Evolutionary conservation across 2,797 vertebrate species (phyloP).

Genomic region (Rhynchonycteris naso): DNA sequence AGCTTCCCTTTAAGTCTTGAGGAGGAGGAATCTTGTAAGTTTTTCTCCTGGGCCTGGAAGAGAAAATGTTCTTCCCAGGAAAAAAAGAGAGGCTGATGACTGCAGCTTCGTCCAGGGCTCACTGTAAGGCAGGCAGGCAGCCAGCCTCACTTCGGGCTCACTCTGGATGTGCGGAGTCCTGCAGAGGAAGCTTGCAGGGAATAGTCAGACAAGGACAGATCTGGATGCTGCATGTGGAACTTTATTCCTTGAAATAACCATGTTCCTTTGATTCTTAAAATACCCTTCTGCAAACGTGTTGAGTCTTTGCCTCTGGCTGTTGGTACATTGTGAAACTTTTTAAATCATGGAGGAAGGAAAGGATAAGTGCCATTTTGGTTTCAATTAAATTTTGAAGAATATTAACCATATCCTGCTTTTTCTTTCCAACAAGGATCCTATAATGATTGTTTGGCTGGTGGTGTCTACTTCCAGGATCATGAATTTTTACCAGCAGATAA

Average conservation of each 20-base stretch:
- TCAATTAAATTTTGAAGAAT: slow-evolving; percentile 76
- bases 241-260: slow-evolving; percentile 41
- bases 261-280: slow-evolving; percentile 61
- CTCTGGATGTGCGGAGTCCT: too few relatives aligned
- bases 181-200: neutral
- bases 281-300: neutral
- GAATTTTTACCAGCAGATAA: slow-evolving; percentile 69
- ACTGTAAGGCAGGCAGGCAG: neutral
- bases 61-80: neutral
- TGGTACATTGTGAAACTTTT: neutral
- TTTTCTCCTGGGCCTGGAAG: slow-evolving; percentile 41
- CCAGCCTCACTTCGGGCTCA: neutral
- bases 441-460: slow-evolving; percentile 73
- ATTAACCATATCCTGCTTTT: slow-evolving; percentile 50
- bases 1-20: neutral
- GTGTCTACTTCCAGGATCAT: slow-evolving; percentile 65
- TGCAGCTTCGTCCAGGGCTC: neutral
- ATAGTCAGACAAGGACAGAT: neutral
- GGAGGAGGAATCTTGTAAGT: neutral
- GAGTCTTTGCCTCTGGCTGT: slow-evolving; percentile 48
- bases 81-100: neutral
- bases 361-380: slow-evolving; percentile 56
- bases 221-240: slow-evolving; percentile 44
- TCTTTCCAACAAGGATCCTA: slow-evolving; percentile 57
- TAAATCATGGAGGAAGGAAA: neutral